Conservation (phyloP, 1,140 invertebrate species). For the Hermetia illucens region DNA sequence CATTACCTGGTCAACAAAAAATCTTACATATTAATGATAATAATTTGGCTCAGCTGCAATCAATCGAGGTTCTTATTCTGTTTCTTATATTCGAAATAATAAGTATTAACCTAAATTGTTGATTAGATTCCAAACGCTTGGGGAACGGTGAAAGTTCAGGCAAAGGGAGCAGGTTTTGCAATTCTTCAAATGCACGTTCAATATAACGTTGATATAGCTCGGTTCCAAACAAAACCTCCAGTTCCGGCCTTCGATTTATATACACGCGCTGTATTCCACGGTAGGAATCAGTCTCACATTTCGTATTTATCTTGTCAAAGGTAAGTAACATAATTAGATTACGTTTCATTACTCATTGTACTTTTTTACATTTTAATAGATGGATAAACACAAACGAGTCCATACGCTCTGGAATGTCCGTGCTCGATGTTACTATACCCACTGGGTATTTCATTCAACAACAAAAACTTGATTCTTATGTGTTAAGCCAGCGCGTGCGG, state of each 20-base stretch:
- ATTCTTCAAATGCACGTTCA: conserved; percentile 88
- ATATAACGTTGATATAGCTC: conserved; percentile 82
- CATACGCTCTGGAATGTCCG: conserved; percentile 74
- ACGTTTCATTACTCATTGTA: too few species aligned
- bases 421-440: conserved; percentile 81
- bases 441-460: conserved; percentile 91
- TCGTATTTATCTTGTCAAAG: conserved; percentile 67
- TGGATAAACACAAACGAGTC: conserved; percentile 70
- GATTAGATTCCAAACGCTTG: conserved; percentile 74
- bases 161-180: conserved; percentile 80
- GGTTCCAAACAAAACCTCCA: conserved; percentile 74
- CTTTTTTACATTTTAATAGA: too few species aligned
- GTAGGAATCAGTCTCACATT: conserved; percentile 88
- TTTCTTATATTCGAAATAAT: background rate
- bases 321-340: conserved; percentile 38
- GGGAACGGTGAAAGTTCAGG: conserved; percentile 82
- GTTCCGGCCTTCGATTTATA: conserved; percentile 58
- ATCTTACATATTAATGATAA: conserved; percentile 55
- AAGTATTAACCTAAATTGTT: conserved; percentile 3
- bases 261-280: conserved; percentile 59
- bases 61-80: conserved; percentile 42
- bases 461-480: conserved; percentile 72
- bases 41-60: conserved; percentile 61
- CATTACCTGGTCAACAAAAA: conserved; percentile 50
- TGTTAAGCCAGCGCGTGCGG: conserved; percentile 52